These are phyloP conservation scores for Tenebrosternarchus preto DNA, from an alignment of 2,113 vertebrate genomes.

Conservation along the genomic window DNA sequence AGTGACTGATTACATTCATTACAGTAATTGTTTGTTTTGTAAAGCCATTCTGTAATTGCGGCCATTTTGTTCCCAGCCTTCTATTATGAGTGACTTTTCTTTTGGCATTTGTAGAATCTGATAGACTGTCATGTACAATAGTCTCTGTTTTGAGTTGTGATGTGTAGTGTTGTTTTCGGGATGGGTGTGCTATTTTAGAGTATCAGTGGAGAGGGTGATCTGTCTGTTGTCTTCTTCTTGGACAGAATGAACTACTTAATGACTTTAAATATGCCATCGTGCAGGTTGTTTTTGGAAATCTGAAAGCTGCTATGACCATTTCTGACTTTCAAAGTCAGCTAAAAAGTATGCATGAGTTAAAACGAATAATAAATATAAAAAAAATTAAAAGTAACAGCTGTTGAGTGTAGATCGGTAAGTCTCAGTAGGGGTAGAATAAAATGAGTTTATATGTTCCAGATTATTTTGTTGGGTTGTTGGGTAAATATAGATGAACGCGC, in stretches of 20 bases:
- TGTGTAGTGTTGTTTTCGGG: slow-evolving; percentile 9
- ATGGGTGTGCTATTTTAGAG: neutral
- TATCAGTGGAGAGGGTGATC: neutral
- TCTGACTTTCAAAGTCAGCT: neutral
- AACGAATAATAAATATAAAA: too few relatives aligned
- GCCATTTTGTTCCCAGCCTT: slow-evolving; percentile 13
- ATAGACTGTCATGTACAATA: neutral
- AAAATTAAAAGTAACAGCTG: neutral
- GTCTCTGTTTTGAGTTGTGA: neutral
- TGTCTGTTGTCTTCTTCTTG: neutral
- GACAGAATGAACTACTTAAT: too few relatives aligned
- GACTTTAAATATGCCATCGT: neutral
- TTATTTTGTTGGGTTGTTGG: neutral
- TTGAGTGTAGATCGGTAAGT: neutral
- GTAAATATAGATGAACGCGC: slow-evolving; percentile 24
- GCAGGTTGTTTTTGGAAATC: neutral
- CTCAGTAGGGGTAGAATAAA: neutral
- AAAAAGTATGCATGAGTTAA: neutral
- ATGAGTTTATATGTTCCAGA: neutral
- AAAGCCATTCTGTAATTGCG: slow-evolving; percentile 10
- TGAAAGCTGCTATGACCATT: neutral
- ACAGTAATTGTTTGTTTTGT: slow-evolving; percentile 29
- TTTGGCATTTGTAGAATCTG: neutral
- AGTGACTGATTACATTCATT: slow-evolving; percentile 27
- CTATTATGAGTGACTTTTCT: neutral